These are phyloP conservation scores for Penaeus vannamei DNA, from an alignment of 1,140 invertebrate species.

Conservation along the genomic window DNA sequence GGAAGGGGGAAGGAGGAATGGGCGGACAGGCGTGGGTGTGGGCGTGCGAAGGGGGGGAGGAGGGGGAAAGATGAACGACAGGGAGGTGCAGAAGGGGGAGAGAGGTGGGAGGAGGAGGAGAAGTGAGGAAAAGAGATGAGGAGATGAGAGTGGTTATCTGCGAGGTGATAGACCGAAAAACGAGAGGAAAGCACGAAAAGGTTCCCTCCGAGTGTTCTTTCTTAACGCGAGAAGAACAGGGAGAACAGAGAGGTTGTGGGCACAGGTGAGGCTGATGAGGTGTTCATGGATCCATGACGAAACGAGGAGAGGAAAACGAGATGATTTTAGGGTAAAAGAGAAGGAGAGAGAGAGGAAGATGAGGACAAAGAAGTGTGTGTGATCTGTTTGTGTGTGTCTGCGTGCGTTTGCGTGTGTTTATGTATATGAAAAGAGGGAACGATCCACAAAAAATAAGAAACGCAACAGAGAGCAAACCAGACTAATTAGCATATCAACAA, in stretches of 20 bases:
- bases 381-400: too few species aligned
- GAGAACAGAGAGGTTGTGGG: background rate
- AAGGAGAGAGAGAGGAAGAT: too few species aligned
- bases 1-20: background rate
- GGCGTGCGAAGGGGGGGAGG: background rate
- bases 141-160: background rate
- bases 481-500: too few species aligned
- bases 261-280: background rate
- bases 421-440: too few species aligned
- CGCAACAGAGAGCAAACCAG: too few species aligned
- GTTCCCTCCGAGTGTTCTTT: too few species aligned
- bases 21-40: background rate
- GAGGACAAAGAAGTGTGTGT: too few species aligned
- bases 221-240: background rate
- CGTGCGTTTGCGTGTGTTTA: too few species aligned
- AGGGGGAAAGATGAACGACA: background rate
- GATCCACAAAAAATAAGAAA: too few species aligned
- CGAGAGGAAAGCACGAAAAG: slow-evolving; percentile 1
- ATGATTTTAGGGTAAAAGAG: too few species aligned
- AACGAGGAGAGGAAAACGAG: background rate
- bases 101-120: background rate
- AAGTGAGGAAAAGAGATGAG: background rate
- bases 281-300: background rate
- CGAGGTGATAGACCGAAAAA: background rate
- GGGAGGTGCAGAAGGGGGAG: background rate